A percentile compares a stretch with the other conserved stretches of the same genome.
phyloP scores from a whole-genome alignment of 2,888 invertebrate genomes.

The Drepana falcataria region DNA sequence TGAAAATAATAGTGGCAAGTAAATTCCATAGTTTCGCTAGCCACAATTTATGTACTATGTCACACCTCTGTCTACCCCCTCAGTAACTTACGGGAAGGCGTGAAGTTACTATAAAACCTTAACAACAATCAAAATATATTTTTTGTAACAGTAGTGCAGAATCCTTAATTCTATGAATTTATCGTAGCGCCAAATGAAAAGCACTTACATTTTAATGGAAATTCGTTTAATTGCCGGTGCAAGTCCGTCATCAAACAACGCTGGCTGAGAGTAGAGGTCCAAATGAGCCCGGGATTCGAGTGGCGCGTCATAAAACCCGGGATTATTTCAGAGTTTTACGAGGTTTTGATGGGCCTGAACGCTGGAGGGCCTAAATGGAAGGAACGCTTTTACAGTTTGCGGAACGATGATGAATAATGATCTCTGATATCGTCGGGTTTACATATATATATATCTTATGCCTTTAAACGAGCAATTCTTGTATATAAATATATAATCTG shows the following conservation, averaged over 20 bases:
- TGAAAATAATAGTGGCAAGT: too few species aligned
- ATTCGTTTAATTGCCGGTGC: constrained; percentile 41
- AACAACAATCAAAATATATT: too few species aligned
- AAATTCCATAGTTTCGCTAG: too few species aligned
- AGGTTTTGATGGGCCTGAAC: constrained; percentile 35
- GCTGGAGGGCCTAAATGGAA: constrained; percentile 4
- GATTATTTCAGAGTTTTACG: constrained; percentile 46
- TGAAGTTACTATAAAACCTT: neutral
- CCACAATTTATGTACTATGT: too few species aligned
- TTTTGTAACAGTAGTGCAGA: too few species aligned
- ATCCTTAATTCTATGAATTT: too few species aligned
- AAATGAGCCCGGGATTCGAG: constrained; percentile 36
- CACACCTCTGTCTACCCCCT: too few species aligned
- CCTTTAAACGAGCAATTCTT: too few species aligned
- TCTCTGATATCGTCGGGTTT: neutral
- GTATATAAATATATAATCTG: too few species aligned
- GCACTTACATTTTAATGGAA: constrained; percentile 34
- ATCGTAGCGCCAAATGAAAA: constrained; percentile 22
- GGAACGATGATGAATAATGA: neutral
- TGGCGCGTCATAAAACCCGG: constrained; percentile 35
- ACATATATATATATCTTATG: too few species aligned
- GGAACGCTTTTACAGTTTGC: neutral
- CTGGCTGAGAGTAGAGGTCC: constrained; percentile 33
- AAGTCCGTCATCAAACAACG: constrained; percentile 39
- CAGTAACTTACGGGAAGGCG: too few species aligned